These are phyloP conservation scores for Siniperca undulata DNA, from an alignment of 2,797 vertebrate species.

Conservation along the genomic window DNA sequence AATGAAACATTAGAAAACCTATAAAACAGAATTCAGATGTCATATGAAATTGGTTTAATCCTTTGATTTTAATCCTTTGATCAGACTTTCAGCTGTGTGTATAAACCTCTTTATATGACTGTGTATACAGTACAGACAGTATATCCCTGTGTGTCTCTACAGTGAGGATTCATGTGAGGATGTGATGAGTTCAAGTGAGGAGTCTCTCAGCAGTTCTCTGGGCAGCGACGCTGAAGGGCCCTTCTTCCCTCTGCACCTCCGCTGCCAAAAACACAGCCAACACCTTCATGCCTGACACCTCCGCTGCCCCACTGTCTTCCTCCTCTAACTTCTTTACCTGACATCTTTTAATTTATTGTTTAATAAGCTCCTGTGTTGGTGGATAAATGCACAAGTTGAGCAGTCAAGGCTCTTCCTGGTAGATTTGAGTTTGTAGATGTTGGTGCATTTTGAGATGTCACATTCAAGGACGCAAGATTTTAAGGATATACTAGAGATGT, in stretches of 20 bases:
- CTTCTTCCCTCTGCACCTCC: constrained; percentile 90
- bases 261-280: constrained; percentile 77
- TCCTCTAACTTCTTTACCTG: neutral
- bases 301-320: constrained; percentile 47
- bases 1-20: neutral
- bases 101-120: neutral
- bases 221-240: constrained; percentile 88
- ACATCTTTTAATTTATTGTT: constrained; percentile 55
- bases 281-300: constrained; percentile 78
- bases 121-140: neutral
- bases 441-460: constrained; percentile 76
- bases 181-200: constrained; percentile 93
- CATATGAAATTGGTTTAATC: neutral
- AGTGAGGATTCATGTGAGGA: constrained; percentile 96
- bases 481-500: neutral
- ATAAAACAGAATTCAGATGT: neutral
- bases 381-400: constrained; percentile 77
- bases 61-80: neutral
- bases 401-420: constrained; percentile 25
- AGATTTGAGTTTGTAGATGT: constrained; percentile 49
- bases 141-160: constrained; percentile 29
- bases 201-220: constrained; percentile 92
- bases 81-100: neutral
- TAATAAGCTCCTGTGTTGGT: constrained; percentile 49
- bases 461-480: constrained; percentile 77